Evolutionary conservation across 1,140 invertebrate genomes (phyloP).

Genomic region (Subanguina moxae): DNA sequence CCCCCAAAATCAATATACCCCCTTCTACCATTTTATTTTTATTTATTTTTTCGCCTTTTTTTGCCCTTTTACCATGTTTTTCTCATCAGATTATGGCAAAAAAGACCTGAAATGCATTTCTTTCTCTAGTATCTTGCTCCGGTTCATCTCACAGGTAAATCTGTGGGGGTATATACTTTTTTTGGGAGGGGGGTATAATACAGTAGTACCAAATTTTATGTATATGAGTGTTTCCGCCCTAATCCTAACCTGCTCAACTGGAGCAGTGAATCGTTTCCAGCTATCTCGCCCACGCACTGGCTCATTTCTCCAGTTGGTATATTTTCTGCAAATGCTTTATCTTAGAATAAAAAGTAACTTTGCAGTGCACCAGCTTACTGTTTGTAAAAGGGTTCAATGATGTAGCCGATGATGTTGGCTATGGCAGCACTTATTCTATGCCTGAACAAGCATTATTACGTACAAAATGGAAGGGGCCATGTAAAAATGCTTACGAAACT

Average conservation of each 20-base stretch:
- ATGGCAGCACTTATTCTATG: conserved; percentile 74
- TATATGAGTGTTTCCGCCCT: too few species aligned
- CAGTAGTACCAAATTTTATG: too few species aligned
- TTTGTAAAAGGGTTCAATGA: conserved; percentile 82
- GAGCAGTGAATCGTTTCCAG: conserved; percentile 32
- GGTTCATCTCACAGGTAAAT: too few species aligned
- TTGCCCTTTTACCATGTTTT: too few species aligned
- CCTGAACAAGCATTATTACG: conserved; percentile 63
- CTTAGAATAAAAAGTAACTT: conserved; percentile 13
- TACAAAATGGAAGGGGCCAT: not conserved
- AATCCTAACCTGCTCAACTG: conserved; percentile 7
- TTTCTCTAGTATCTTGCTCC: too few species aligned
- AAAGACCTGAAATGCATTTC: too few species aligned
- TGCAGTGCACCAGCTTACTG: conserved; percentile 63
- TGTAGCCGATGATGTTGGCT: conserved; percentile 74
- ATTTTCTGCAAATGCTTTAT: conserved; percentile 31
- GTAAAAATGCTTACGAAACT: conserved; percentile 24
- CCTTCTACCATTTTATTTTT: not conserved
- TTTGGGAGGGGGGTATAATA: too few species aligned
- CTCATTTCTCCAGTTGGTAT: conserved; percentile 17
- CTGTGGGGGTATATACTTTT: too few species aligned
- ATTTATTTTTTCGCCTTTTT: too few species aligned
- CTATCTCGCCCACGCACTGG: conserved; percentile 12
- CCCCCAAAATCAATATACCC: conserved; percentile 10
- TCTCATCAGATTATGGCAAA: too few species aligned